Percentiles rank a stretch among this genome's conserved stretches.
These are phyloP conservation scores for Menidia beryllina DNA, from an alignment of 2,113 vertebrate species.

Conservation along the genomic window DNA sequence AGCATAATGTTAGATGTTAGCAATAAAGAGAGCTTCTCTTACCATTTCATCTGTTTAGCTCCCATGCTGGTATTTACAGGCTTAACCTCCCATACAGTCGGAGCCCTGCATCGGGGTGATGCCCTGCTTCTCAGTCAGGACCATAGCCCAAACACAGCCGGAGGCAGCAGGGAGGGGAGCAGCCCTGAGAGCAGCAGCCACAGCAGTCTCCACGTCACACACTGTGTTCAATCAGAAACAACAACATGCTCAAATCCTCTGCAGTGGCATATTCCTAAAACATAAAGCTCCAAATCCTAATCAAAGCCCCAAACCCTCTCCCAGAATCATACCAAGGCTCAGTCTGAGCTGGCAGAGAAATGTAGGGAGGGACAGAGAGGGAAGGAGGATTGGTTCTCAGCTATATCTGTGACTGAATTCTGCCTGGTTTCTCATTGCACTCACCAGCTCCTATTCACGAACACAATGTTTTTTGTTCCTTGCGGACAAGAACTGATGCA, in stretches of 20 bases:
- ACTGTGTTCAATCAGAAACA: constrained; percentile 71
- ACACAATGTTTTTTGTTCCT: constrained; percentile 77
- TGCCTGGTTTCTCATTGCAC: constrained; percentile 74
- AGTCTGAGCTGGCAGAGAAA: constrained; percentile 60
- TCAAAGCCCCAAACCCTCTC: constrained; percentile 39
- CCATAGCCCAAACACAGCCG: constrained; percentile 71
- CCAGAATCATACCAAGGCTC: constrained; percentile 64
- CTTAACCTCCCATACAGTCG: constrained; percentile 71
- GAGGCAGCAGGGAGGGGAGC: constrained; percentile 63
- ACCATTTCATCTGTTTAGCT: constrained; percentile 87
- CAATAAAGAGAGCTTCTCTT: constrained; percentile 52
- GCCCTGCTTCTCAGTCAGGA: constrained; percentile 73
- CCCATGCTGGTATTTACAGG: constrained; percentile 77
- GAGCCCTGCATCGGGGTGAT: constrained; percentile 72
- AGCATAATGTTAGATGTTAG: constrained; percentile 3
- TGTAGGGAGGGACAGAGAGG: constrained; percentile 31
- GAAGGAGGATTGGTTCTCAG: constrained; percentile 60
- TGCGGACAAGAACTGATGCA: constrained; percentile 65
- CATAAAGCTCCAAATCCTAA: constrained; percentile 66
- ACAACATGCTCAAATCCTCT: constrained; percentile 71
- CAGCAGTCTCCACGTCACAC: constrained; percentile 69
- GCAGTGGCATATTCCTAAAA: constrained; percentile 58
- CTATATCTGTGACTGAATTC: constrained; percentile 54
- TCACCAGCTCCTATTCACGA: constrained; percentile 71
- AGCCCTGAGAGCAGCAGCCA: constrained; percentile 53